Conservation (phyloP, 2,888 invertebrate genomes). For the Lasioglossum lativentre region DNA sequence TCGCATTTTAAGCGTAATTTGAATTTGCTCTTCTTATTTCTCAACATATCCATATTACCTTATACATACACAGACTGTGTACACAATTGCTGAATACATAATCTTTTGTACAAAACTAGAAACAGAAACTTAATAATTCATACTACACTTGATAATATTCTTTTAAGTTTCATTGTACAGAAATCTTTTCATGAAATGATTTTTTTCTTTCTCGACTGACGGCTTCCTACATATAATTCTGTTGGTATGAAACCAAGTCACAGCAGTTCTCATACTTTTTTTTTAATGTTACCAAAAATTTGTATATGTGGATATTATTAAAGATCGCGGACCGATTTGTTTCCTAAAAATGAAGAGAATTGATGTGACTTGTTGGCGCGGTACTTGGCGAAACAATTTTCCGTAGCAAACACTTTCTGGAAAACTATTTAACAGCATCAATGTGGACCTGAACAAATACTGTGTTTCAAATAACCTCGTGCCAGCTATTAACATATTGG, state of each 20-base stretch:
- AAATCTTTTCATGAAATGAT: conserved; percentile 23
- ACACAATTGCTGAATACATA: conserved; percentile 18
- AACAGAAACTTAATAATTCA: conserved; percentile 22
- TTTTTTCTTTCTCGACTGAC: conserved; percentile 59
- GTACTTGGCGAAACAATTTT: conserved; percentile 46
- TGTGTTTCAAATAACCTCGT: conserved; percentile 64
- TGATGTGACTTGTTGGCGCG: conserved; percentile 66
- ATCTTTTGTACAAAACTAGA: conserved; percentile 22
- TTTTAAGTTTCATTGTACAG: conserved; percentile 35
- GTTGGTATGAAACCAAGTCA: conserved; percentile 54
- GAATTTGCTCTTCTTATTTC: not conserved
- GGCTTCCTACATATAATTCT: conserved; percentile 58
- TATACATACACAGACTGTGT: conserved; percentile 7
- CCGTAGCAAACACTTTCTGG: conserved; percentile 63
- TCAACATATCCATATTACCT: conserved; percentile 1
- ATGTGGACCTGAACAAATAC: conserved; percentile 73
- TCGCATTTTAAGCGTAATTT: conserved; percentile 16
- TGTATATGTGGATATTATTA: not conserved
- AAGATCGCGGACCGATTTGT: not conserved
- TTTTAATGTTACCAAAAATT: not conserved
- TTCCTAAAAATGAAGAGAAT: conserved; percentile 35
- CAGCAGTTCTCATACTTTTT: conserved; percentile 51
- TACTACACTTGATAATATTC: conserved; percentile 16
- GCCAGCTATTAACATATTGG: conserved; percentile 77
- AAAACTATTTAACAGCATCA: conserved; percentile 78